Evolutionary conservation across 2,113 vertebrate species (phyloP), one percentile per base, ranked within the genome.

Genomic region (Plectropomus leopardus): DNA sequence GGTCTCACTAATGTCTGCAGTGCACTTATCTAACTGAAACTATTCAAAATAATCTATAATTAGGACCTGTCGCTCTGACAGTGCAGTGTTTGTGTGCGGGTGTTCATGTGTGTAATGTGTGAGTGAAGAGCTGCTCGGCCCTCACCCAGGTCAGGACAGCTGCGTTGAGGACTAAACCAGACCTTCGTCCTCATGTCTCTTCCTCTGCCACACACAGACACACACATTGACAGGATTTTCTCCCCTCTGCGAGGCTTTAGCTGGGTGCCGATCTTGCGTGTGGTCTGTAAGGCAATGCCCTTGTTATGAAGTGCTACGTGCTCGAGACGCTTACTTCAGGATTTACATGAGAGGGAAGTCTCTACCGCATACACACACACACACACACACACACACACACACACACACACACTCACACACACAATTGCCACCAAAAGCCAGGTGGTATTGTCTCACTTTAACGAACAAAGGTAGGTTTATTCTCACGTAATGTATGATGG

Each of bases 211-310:
- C 83, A 66, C 84, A 82, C 44, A 76, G 55, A 84, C 83, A 90
- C 76, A 69, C 85, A 71, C 85, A 70, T 14, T 72, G 79, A 66
- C 69, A 54, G 88, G 74, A 88, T 83, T 80, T 73, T 78, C 51
- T 60, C 34, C 59, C 55, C 81, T 64, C 68, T 48, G 50, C 11
- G 1, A 71, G 70, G 81, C 45, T 80, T 84, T 86, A 89, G 77
- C 53, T 50, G 50, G 82, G 77, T 74, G 85, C 80, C 72, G 19
- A 60, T 75, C 81, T 54, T 88, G 86, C 83, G 90, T 94, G 92
- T 94, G 94, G 94, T 94, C 92, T 92, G 92, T 87, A 93, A 95
- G 85, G 76, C 81, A 88, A 93, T 90, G 86, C 87, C 76, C 80
- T 91, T 80, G 82, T 92, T 89, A 90, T 90, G 87, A 92, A 83